Base-by-base conservation (phyloP, 2,888 invertebrate species). In the Dorcus hopei region DNA sequence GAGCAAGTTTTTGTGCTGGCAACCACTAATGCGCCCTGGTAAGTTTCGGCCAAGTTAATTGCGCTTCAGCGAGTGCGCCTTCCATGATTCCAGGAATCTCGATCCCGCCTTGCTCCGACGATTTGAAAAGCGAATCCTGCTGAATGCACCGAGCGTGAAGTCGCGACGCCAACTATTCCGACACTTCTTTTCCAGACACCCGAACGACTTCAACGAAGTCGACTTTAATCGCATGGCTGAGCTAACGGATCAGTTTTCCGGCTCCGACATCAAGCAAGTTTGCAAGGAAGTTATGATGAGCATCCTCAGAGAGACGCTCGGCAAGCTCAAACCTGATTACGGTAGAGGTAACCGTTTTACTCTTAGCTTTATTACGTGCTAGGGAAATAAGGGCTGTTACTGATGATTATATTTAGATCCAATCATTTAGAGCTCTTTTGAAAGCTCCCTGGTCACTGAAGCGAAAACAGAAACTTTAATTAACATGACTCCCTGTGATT, bases 11-110 rank as follows among this genome's bases (percentile, higher is more conserved):
- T 90, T 74, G 80, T 91, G 48, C 81, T 97, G 51, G 95, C 94
- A 11, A 93, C 94, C 59, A 93, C 96, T 1, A 97, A 97, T 78
- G 82, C 91, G 68, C 97, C 97, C 1, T 97, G 96, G 97, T 67
- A 63, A 58, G 49, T 52, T 49, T 48, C 26, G 5, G 26, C 4
- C 26, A 6, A 33, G 5, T 33, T 33, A 33, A 33, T 33, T 3
- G 4, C 26, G 26, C 26, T 33, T 33, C 26, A 33, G 26, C 26
- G 26, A 33, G 7, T 7, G 26, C 26, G 7, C 1, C 7, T 33
- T 19, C 19, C 19, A 19, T 33, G 91, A 90, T 58, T 58, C 11
- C 48, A 65, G 67, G 67, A 63, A 64, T 55, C 84, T 97, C 62
- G 96, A 96, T 74, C 82, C 88, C 62, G 95, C 97, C 0, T 87